phyloP scores from a whole-genome alignment of 2,888 invertebrate species.

The Gibbula magus region DNA sequence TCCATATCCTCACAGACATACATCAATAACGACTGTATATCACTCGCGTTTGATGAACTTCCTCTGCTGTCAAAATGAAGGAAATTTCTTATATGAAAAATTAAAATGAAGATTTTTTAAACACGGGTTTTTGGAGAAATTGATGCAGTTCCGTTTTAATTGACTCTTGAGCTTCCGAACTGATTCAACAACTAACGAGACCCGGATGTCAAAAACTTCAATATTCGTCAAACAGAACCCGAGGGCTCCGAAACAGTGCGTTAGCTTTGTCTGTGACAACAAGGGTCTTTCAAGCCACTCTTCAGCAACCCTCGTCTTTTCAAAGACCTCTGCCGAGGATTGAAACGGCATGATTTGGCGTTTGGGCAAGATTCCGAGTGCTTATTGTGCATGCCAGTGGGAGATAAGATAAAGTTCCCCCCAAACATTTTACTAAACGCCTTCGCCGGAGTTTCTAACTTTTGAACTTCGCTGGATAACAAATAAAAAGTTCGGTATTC shows the following conservation, averaged over 20 bases:
- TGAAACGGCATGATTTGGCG: background rate
- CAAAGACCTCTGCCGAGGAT: background rate
- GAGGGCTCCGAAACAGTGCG: background rate
- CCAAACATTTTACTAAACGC: background rate
- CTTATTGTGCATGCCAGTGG: background rate
- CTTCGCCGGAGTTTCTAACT: background rate
- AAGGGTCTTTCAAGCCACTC: constrained; percentile 6
- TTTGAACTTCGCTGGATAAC: background rate
- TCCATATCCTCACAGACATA: background rate
- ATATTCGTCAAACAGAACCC: background rate
- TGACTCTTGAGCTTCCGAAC: constrained; percentile 17
- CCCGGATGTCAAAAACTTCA: constrained; percentile 3
- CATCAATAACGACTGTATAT: too few species aligned
- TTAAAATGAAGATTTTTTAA: background rate
- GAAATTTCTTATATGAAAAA: background rate
- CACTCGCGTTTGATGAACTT: background rate
- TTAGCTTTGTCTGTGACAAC: constrained; percentile 3
- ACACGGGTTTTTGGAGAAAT: background rate
- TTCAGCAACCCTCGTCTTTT: background rate
- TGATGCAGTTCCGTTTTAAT: constrained; percentile 9
- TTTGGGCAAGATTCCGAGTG: background rate
- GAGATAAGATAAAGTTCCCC: background rate
- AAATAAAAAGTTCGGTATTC: too few species aligned
- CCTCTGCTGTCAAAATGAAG: background rate
- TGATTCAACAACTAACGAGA: background rate